These are phyloP conservation scores for Danionella dracula DNA, from an alignment of 2,797 vertebrate species.

Conservation along the genomic window DNA sequence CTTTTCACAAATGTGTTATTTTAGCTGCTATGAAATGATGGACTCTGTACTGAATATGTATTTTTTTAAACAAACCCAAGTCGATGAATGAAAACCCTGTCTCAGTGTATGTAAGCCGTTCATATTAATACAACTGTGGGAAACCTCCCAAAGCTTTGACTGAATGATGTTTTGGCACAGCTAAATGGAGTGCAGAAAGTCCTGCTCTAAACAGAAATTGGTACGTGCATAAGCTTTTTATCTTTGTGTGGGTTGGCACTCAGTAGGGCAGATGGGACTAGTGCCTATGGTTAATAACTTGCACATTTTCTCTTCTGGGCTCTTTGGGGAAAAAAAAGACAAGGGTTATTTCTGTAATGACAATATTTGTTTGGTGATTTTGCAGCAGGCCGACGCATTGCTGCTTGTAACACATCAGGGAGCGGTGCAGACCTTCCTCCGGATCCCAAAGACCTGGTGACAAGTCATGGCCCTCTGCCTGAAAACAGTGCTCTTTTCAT, in stretches of 20 bases:
- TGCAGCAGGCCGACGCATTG: constrained; percentile 41
- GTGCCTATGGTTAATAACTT: constrained; percentile 10
- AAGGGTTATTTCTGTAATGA: no score
- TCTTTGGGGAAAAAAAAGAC: no score
- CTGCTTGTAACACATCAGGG: constrained; percentile 72
- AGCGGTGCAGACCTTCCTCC: constrained; percentile 64
- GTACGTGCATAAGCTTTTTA: constrained; percentile 30
- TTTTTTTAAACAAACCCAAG: not conserved
- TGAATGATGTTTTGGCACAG: constrained; percentile 21
- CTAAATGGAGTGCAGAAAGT: constrained; percentile 26
- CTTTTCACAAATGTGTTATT: no score
- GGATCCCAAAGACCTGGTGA: constrained; percentile 58
- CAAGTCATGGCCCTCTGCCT: constrained; percentile 82
- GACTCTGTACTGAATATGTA: no score
- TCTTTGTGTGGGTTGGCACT: constrained; percentile 14
- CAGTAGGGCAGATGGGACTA: constrained; percentile 8
- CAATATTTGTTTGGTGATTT: no score
- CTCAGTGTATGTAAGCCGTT: not conserved
- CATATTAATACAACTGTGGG: constrained; percentile 9
- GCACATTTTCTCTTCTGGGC: constrained; percentile 3
- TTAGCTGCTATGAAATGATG: no score
- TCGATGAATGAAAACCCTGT: not conserved
- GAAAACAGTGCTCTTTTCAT: constrained; percentile 85
- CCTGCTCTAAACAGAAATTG: constrained; percentile 9
- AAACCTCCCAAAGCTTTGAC: constrained; percentile 14